Conservation (phyloP, 2,113 vertebrate genomes). For the Oreotrochilus melanogaster region DNA sequence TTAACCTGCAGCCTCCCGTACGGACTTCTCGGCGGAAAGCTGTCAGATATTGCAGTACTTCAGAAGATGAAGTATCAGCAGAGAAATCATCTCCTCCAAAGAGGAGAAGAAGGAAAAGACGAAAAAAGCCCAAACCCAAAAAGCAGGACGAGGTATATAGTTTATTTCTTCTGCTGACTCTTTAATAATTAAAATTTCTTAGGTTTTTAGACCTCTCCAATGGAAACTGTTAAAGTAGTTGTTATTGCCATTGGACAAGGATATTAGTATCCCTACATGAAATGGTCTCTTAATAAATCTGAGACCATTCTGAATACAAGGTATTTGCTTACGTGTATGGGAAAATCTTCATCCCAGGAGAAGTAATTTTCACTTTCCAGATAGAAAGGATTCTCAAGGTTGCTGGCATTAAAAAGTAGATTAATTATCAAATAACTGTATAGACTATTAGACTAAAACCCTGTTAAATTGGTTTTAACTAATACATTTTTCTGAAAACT, state of each 20-base stretch:
- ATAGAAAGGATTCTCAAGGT: neutral
- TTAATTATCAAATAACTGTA: neutral
- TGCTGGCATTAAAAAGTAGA: neutral
- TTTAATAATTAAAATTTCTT: neutral
- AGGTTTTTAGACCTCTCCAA: neutral
- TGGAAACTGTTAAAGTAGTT: neutral
- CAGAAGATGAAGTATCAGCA: constrained; percentile 87
- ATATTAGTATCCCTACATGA: neutral
- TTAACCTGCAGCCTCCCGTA: constrained; percentile 88
- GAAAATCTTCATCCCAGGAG: neutral
- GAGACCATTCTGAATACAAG: neutral
- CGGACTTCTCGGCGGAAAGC: constrained; percentile 82
- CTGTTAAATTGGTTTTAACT: neutral
- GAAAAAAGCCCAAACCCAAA: constrained; percentile 73
- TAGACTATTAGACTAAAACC: neutral
- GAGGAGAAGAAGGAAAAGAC: constrained; percentile 73
- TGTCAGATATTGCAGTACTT: constrained; percentile 83
- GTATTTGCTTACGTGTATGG: neutral
- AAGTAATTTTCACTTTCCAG: neutral
- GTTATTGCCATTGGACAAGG: neutral
- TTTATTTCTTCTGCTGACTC: accelerated
- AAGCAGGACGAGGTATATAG: constrained; percentile 65
- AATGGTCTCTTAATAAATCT: neutral
- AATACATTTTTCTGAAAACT: neutral
- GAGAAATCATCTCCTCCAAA: constrained; percentile 81